These are phyloP conservation scores for Odontamblyopus rebecca DNA, from an alignment of 2,797 vertebrate genomes.

Conservation along the genomic window DNA sequence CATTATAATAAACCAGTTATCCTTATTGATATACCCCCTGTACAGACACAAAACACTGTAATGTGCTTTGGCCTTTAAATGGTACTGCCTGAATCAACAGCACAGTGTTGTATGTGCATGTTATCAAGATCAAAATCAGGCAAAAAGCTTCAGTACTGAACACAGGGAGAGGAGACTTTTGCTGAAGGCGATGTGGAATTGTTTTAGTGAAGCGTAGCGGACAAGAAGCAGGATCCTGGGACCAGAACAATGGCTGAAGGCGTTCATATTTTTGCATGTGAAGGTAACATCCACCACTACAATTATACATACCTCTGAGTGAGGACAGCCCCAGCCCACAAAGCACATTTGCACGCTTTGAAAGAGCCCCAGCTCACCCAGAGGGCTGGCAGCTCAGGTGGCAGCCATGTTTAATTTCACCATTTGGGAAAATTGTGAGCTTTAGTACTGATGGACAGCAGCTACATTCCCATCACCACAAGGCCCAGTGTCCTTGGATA, in stretches of 20 bases:
- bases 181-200: conserved; percentile 75
- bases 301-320: conserved; percentile 69
- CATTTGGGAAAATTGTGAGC: conserved; percentile 57
- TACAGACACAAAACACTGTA: conserved; percentile 9
- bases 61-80: conserved; percentile 11
- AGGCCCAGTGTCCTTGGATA: conserved; percentile 47
- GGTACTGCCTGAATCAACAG: conserved; percentile 62
- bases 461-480: conserved; percentile 48
- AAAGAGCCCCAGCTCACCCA: conserved; percentile 59
- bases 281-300: conserved; percentile 55
- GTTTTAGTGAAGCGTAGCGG: conserved; percentile 71
- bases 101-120: conserved; percentile 73
- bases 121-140: conserved; percentile 78
- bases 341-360: conserved; percentile 65
- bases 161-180: conserved; percentile 60
- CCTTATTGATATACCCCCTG: conserved; percentile 32
- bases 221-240: conserved; percentile 65
- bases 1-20: conserved; percentile 45
- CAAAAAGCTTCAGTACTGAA: conserved; percentile 78
- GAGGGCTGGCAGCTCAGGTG: conserved; percentile 64
- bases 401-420: conserved; percentile 58
- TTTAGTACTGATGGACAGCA: conserved; percentile 46
- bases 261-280: conserved; percentile 66
- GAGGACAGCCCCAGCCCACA: conserved; percentile 65
- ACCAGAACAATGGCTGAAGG: conserved; percentile 66